phyloP scores from a whole-genome alignment of 2,888 invertebrate species.

The Caenorhabditis imperialis region DNA sequence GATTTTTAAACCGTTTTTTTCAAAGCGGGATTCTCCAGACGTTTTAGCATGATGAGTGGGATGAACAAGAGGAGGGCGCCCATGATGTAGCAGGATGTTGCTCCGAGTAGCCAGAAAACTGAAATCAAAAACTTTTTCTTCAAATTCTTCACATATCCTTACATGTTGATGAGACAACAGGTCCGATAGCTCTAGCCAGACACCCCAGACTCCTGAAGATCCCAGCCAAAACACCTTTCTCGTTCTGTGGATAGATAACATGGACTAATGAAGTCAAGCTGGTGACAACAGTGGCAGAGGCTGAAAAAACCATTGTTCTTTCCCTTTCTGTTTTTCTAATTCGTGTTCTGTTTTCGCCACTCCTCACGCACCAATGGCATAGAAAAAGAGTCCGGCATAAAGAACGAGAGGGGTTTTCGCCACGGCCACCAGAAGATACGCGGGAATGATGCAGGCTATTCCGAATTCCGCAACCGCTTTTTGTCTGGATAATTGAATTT shows the following conservation, averaged over 20 bases:
- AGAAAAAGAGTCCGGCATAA: conserved; percentile 88
- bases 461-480: conserved; percentile 80
- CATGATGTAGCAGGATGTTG: conserved; percentile 86
- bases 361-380: conserved; percentile 87
- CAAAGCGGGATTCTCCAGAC: conserved; percentile 54
- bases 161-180: conserved; percentile 89
- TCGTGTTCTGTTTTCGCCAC: neutral
- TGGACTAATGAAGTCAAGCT: conserved; percentile 94
- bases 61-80: conserved; percentile 86
- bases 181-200: conserved; percentile 91
- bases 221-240: conserved; percentile 93
- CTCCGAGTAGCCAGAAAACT: conserved; percentile 94
- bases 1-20: conserved; percentile 29
- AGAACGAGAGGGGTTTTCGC: conserved; percentile 83
- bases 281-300: conserved; percentile 89
- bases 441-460: conserved; percentile 88
- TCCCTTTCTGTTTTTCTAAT: too few relatives aligned
- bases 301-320: conserved; percentile 76
- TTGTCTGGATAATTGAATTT: conserved; percentile 62
- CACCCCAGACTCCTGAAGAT: conserved; percentile 94
- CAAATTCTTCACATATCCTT: conserved; percentile 58
- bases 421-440: conserved; percentile 88
- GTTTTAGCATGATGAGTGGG: conserved; percentile 81
- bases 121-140: conserved; percentile 73
- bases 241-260: conserved; percentile 84